Evolutionary conservation across 1,140 invertebrate genomes (phyloP), one percentile per base, ranked within the genome.

Genomic region (Eumaeus atala): DNA sequence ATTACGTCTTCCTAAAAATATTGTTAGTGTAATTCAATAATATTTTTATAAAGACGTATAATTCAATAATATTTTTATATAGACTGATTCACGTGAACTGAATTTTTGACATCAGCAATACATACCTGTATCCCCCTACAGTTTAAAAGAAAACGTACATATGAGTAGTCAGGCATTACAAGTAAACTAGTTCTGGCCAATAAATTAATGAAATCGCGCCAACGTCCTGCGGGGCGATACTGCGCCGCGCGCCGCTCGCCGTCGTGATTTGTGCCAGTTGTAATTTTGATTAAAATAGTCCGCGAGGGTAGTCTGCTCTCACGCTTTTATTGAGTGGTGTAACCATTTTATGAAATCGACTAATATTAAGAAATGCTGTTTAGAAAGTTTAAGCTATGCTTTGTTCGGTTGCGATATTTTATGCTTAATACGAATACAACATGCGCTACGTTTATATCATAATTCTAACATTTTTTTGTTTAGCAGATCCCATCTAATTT

Each of bases 291-390:
- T 67, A 63, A 77, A 74, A 67, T 58, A 58, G 56, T 58, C 48
- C 56, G 51, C 66, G 70, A 77, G 77, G 72, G 77, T 79, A 75
- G 76, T 74, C 69, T 69, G 74, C 68, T 82, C 75, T 84, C 78
- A 84, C 77, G 81, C 70, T 84, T 58, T 47, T 48, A 62, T 58
- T 62, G 42, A 57, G 17, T 21, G 28, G 4, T 44, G 38, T 28
- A 17, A 21, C 21, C 38, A 37, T 53, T 53, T 53, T 44, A 17
- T 53, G 40, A 34, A 53, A 33, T 53, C 18, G 0, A 51, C 16
- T 18, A 36, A 38, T 38, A 51, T 51, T 9, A 36, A 38, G 18
- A 21, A n/a, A 21, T 38, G 17, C 36, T 1, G 18, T 17, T 51
- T 51, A 38, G 35, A 21, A 51, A 51, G 36, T 21, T 54, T 34